phyloP scores from a whole-genome alignment of 2,888 invertebrate species.

The Acronicta aceris region DNA sequence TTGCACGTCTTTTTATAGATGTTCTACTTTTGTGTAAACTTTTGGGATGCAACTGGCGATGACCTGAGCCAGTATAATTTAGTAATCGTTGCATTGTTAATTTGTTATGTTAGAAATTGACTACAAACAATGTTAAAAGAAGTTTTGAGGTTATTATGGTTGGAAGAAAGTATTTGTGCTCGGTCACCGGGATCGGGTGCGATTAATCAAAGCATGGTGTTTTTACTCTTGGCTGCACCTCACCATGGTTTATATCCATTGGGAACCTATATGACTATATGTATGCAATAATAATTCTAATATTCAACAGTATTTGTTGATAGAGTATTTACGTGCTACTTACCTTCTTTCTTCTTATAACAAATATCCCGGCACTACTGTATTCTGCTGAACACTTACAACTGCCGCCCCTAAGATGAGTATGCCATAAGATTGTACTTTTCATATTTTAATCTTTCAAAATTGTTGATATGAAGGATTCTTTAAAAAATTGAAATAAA shows the following conservation, averaged over 20 bases:
- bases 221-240: constrained; percentile 13
- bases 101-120: constrained; percentile 3
- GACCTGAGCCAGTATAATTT: constrained; percentile 10
- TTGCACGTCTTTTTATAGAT: constrained; percentile 49
- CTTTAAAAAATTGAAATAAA: too few species aligned
- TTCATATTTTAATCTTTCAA: too few species aligned
- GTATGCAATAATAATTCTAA: too few species aligned
- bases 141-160: constrained; percentile 41
- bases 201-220: constrained; percentile 1
- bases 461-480: too few species aligned
- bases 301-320: too few species aligned
- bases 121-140: not conserved
- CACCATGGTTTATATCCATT: not conserved
- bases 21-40: constrained; percentile 35
- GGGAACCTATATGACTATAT: too few species aligned
- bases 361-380: too few species aligned
- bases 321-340: too few species aligned
- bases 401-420: too few species aligned
- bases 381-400: too few species aligned
- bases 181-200: constrained; percentile 6
- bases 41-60: constrained; percentile 17
- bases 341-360: too few species aligned
- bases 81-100: constrained; percentile 5
- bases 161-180: constrained; percentile 1
- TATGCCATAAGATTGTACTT: too few species aligned